Evolutionary conservation across 2,888 invertebrate genomes (phyloP).

Genomic region (Aricia artaxerxes): DNA sequence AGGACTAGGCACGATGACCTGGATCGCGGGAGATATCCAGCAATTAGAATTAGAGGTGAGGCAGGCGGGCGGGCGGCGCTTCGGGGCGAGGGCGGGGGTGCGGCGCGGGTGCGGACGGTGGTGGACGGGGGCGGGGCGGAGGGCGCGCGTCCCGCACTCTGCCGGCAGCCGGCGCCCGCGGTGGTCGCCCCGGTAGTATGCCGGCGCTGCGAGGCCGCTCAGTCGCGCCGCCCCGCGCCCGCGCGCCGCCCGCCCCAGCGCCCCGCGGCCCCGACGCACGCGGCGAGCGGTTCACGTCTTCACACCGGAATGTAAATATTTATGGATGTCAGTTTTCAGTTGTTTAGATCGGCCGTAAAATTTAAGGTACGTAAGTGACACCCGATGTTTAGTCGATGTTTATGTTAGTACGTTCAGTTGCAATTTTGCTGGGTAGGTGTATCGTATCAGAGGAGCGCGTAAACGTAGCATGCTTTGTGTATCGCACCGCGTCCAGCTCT

Average conservation of each 20-base stretch:
- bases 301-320: slow-evolving; percentile 77
- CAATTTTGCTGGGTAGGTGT: slow-evolving; percentile 43
- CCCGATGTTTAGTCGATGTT: slow-evolving; percentile 63
- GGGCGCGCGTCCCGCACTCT: slow-evolving; percentile 42
- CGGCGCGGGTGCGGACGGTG: slow-evolving; percentile 37
- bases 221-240: slow-evolving; percentile 41
- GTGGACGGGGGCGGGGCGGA: slow-evolving; percentile 46
- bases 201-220: slow-evolving; percentile 17
- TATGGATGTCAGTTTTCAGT: slow-evolving; percentile 80
- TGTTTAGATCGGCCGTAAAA: slow-evolving; percentile 80
- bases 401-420: slow-evolving; percentile 49
- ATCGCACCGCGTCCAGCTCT: slow-evolving; percentile 67
- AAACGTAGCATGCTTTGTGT: slow-evolving; percentile 67
- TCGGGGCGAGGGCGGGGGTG: slow-evolving; percentile 38
- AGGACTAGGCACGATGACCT: slow-evolving; percentile 74
- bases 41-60: slow-evolving; percentile 70
- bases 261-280: slow-evolving; percentile 57
- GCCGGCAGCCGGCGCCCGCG: slow-evolving; percentile 39
- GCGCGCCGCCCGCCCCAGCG: slow-evolving; percentile 61
- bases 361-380: slow-evolving; percentile 76
- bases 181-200: slow-evolving; percentile 27
- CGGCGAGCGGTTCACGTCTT: slow-evolving; percentile 66
- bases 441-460: slow-evolving; percentile 46
- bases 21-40: slow-evolving; percentile 69
- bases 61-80: slow-evolving; percentile 45